Conservation (phyloP, 2,888 invertebrate genomes). For the Cephus pygmeus region DNA sequence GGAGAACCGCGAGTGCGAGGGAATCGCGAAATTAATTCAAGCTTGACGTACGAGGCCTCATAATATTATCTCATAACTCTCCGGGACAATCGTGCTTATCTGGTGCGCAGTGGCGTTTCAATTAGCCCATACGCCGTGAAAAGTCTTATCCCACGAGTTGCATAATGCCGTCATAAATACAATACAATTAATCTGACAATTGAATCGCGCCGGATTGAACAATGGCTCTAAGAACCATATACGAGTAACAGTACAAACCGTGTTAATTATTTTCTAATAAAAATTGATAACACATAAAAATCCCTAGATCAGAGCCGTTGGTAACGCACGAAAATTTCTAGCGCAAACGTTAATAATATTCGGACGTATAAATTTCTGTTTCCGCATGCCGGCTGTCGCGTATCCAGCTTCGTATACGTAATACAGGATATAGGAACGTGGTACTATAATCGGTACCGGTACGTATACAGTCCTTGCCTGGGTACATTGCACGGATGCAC, state of each 20-base stretch:
- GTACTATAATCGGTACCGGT: neutral
- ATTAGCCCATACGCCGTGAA: slow-evolving; percentile 53
- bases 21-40: slow-evolving; percentile 60
- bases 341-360: neutral
- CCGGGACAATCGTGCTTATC: slow-evolving; percentile 62
- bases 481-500: slow-evolving; percentile 1
- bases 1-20: slow-evolving; percentile 21
- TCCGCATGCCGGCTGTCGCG: neutral
- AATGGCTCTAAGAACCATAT: neutral
- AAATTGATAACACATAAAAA: neutral
- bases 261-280: neutral
- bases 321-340: neutral
- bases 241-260: neutral
- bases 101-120: slow-evolving; percentile 59
- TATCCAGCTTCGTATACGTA: neutral
- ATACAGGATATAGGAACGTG: neutral
- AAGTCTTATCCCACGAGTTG: slow-evolving; percentile 58
- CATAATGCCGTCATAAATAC: slow-evolving; percentile 59
- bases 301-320: neutral
- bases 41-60: slow-evolving; percentile 58
- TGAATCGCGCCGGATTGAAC: neutral
- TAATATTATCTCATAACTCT: slow-evolving; percentile 65
- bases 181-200: slow-evolving; percentile 57
- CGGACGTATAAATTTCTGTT: neutral
- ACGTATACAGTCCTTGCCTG: neutral